Conservation (phyloP, 2,888 invertebrate genomes). For the Trachelus stipa region DNA sequence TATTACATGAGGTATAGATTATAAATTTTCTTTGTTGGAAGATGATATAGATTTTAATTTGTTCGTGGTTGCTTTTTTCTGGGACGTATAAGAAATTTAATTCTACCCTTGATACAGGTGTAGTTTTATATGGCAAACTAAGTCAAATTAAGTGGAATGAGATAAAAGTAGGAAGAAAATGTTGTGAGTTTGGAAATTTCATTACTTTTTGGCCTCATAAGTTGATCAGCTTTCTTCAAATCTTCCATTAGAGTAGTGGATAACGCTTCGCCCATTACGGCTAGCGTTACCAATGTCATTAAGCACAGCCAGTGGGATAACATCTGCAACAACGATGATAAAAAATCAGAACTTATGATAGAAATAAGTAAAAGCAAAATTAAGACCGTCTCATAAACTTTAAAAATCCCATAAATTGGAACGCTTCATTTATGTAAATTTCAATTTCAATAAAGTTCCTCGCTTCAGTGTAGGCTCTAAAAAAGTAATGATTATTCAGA, state of each 20-base stretch:
- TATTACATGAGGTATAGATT: not conserved
- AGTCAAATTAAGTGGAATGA: not conserved
- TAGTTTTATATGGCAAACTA: not conserved
- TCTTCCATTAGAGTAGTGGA: conserved; percentile 54
- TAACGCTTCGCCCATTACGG: conserved; percentile 45
- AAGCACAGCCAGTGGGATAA: conserved; percentile 42
- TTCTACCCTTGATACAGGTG: not conserved
- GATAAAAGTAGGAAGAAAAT: not conserved
- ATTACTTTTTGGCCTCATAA: conserved; percentile 57
- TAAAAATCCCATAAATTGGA: not conserved
- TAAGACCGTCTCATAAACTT: not conserved
- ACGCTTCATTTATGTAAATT: not conserved
- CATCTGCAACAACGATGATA: conserved; percentile 43
- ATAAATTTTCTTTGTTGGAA: not conserved
- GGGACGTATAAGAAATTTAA: not conserved
- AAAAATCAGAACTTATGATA: not conserved
- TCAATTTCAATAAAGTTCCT: not conserved
- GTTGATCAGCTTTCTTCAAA: conserved; percentile 53
- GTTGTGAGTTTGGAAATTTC: not conserved
- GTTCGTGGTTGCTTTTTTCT: not conserved
- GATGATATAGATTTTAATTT: not conserved
- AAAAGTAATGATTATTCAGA: not conserved
- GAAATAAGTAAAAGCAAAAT: not conserved
- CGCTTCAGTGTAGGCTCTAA: not conserved
- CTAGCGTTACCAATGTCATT: conserved; percentile 42